Conservation (phyloP, 2,113 vertebrate genomes). For the Callipepla californica region DNA sequence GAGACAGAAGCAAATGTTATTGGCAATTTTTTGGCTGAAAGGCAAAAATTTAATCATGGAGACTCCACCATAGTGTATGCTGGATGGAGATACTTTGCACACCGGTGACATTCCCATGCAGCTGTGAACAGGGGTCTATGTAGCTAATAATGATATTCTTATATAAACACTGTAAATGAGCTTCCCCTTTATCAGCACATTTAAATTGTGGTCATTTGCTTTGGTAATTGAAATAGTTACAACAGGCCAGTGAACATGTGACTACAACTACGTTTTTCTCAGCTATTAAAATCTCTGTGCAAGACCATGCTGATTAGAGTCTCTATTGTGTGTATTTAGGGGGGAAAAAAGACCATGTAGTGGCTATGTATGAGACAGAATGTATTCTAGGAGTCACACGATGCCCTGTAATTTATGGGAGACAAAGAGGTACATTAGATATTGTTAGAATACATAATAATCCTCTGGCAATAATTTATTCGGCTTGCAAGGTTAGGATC, state of each 20-base stretch:
- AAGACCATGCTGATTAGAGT: constrained; percentile 21
- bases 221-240: constrained; percentile 42
- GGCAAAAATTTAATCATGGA: background rate
- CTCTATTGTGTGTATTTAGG: constrained; percentile 19
- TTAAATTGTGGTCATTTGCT: constrained; percentile 26
- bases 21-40: background rate
- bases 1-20: background rate
- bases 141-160: background rate
- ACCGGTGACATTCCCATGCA: background rate
- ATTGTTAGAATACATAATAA: constrained; percentile 74
- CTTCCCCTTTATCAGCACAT: background rate
- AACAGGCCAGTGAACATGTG: background rate
- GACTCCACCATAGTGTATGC: rapidly evolving
- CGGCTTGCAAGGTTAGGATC: constrained; percentile 68
- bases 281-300: background rate
- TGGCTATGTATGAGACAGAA: constrained; percentile 1
- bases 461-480: constrained; percentile 70
- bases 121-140: background rate
- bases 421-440: constrained; percentile 73
- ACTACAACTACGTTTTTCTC: background rate
- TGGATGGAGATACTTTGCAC: background rate
- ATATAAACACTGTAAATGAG: background rate
- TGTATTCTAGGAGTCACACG: constrained; percentile 33
- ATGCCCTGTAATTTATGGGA: constrained; percentile 72
- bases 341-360: background rate